phyloP scores from a whole-genome alignment of 2,888 invertebrate species.

The Schizotus pectinicornis region DNA sequence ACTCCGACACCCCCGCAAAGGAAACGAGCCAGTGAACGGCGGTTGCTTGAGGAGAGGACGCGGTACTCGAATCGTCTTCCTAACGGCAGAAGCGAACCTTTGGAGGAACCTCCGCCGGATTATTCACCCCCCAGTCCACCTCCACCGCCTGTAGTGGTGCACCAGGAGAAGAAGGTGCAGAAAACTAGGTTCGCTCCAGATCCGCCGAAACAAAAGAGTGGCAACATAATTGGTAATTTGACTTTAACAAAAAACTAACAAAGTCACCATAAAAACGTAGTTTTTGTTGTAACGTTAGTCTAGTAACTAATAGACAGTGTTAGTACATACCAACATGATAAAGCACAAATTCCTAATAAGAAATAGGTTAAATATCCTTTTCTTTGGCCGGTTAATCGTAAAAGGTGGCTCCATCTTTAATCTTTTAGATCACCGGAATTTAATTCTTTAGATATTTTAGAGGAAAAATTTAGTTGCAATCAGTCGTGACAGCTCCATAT shows the following conservation, averaged over 20 bases:
- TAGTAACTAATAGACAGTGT: too few species aligned
- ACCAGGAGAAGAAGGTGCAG: constrained; percentile 66
- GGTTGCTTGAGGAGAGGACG: constrained; percentile 54
- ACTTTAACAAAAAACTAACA: not conserved
- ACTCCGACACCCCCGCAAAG: constrained; percentile 72
- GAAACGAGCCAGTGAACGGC: constrained; percentile 61
- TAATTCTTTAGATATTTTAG: too few species aligned
- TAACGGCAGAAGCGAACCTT: constrained; percentile 53
- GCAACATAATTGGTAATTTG: constrained; percentile 56
- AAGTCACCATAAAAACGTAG: too few species aligned
- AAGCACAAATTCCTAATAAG: too few species aligned
- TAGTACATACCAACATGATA: too few species aligned
- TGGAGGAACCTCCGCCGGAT: constrained; percentile 73
- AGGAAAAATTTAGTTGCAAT: too few species aligned
- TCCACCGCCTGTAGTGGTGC: constrained; percentile 46
- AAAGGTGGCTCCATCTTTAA: too few species aligned
- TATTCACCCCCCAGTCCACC: constrained; percentile 66
- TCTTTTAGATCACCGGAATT: too few species aligned
- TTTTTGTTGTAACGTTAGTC: too few species aligned
- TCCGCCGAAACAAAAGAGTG: constrained; percentile 53
- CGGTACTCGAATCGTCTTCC: constrained; percentile 26
- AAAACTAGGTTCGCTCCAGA: constrained; percentile 73
- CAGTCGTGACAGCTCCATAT: too few species aligned
- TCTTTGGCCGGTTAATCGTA: too few species aligned
- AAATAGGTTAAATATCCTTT: too few species aligned